phyloP scores from a whole-genome alignment of 2,797 vertebrate genomes.

The Clarias laeviceps region DNA sequence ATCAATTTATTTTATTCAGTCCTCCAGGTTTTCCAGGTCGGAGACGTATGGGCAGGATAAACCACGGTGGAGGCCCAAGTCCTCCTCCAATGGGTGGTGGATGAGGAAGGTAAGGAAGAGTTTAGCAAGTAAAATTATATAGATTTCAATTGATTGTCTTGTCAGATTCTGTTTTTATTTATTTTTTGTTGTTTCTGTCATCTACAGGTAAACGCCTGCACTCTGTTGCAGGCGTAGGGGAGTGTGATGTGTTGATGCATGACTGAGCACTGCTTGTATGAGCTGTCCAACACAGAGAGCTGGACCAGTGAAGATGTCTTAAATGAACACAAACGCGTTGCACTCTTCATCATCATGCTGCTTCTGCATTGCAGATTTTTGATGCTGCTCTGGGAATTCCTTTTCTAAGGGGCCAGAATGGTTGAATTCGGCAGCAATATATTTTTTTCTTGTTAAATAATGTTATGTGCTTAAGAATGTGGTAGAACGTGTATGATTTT shows the following conservation, averaged over 20 bases:
- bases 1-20: slow-evolving; percentile 64
- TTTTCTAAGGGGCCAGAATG: slow-evolving; percentile 80
- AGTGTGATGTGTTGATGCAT: slow-evolving; percentile 45
- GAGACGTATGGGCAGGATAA: slow-evolving; percentile 89
- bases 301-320: slow-evolving; percentile 52
- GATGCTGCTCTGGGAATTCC: slow-evolving; percentile 91
- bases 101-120: slow-evolving; percentile 90
- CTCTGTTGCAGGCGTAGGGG: slow-evolving; percentile 78
- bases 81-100: slow-evolving; percentile 94
- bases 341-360: slow-evolving; percentile 72
- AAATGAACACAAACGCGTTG: slow-evolving; percentile 21
- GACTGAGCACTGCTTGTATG: slow-evolving; percentile 58
- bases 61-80: slow-evolving; percentile 82
- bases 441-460: slow-evolving; percentile 61
- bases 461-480: slow-evolving; percentile 43
- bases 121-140: background rate
- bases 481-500: background rate
- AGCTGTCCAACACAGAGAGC: slow-evolving; percentile 43
- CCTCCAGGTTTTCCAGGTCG: slow-evolving; percentile 89
- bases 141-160: background rate
- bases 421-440: slow-evolving; percentile 78
- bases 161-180: background rate
- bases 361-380: slow-evolving; percentile 83
- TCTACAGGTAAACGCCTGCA: slow-evolving; percentile 91
- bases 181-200: background rate